These are phyloP conservation scores for Prionace glauca DNA, from an alignment of 2,797 vertebrate species.

Conservation along the genomic window DNA sequence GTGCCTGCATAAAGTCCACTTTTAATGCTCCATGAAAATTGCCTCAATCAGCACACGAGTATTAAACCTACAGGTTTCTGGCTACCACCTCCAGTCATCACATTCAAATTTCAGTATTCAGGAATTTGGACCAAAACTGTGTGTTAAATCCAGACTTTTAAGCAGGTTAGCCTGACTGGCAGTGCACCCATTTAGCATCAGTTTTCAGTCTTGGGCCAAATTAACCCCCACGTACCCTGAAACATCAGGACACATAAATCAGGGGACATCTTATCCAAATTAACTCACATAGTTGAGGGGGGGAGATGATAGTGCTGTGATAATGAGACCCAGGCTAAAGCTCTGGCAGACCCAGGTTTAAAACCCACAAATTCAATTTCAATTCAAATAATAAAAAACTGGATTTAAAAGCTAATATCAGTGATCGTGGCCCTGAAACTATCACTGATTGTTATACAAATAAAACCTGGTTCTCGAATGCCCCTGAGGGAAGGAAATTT, in stretches of 20 bases:
- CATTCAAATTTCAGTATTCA: background rate
- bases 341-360: no score
- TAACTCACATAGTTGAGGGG: background rate
- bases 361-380: no score
- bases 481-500: no score
- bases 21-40: background rate
- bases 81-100: background rate
- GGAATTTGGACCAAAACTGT: no score
- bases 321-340: no score
- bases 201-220: background rate
- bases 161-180: background rate
- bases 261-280: background rate
- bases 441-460: no score
- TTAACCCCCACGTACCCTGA: background rate
- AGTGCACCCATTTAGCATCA: background rate
- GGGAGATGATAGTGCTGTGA: no score
- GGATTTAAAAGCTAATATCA: no score
- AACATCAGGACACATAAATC: background rate
- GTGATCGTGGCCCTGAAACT: no score
- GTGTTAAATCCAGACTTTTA: background rate
- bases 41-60: background rate
- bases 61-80: background rate
- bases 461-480: no score
- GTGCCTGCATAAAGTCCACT: background rate
- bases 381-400: no score